Base-by-base conservation (phyloP, 2,113 vertebrate genomes). In the Hippocampus abdominalis region DNA sequence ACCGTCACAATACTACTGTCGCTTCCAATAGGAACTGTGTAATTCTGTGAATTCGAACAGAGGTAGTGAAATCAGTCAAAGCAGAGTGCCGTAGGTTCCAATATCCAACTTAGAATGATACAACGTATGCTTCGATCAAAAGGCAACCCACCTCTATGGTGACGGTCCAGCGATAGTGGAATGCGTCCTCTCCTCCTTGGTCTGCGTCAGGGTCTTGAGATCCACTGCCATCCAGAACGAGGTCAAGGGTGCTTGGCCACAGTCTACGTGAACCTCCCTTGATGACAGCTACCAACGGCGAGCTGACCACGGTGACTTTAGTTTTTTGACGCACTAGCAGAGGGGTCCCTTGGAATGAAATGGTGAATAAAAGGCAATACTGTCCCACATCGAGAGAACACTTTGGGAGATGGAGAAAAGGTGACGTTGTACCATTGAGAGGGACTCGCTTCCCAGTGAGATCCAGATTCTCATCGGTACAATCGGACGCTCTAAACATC, bases 131-230 rank as follows among this genome's bases (percentile, higher is more conserved):
- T 15, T 11, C 57, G 8, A 78, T 54, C 6, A 68, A 65, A 4
- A 76, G 20, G 16, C 2, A 36, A 3, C 59, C 54, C 85, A 92
- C 92, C 89, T 68, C 13, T 70, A 75, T 72, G 32, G 63, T 32
- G 57, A 76, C 81, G 62, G 72, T 51, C 93, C 93, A 94, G 12
- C 75, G 72, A 77, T 89, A 93, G 21, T 83, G 63, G 69, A 94
- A 79, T 7, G 54, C 23, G 21, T 86, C 77, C 16, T 76, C 81
- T 4, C 68, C 53, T 69, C 75, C 78, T n/a, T 60, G 71, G 3
- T 80, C 74, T 21, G 73, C 29, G 59, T 94, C 91, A 23, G 92
- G 93, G 72, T 94, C 93, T 39, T 74, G 80, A 13, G 92, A 93
- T 8, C 87, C 77, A 3, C 82, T 86, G 57, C 90, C 93, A 53